phyloP scores from a whole-genome alignment of 2,113 vertebrate species.

The Periophthalmus modestus region DNA sequence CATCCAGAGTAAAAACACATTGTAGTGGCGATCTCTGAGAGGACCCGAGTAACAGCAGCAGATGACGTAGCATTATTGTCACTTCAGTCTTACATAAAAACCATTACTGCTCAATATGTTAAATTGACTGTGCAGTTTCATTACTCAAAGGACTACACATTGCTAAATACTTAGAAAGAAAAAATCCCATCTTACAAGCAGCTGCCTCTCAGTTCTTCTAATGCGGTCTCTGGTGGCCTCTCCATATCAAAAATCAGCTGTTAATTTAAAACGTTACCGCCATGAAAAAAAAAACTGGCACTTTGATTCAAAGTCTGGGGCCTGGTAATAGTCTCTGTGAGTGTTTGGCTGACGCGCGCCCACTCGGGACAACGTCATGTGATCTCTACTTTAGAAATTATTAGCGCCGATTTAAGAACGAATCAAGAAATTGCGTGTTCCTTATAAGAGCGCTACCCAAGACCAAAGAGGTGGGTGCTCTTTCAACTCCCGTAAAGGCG shows the following conservation, averaged over 20 bases:
- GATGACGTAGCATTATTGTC: neutral
- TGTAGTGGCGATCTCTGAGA: no score
- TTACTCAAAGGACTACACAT: slow-evolving; percentile 14
- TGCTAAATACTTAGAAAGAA: neutral
- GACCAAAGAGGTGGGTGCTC: slow-evolving; percentile 69
- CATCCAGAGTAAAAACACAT: neutral
- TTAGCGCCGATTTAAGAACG: slow-evolving; percentile 62
- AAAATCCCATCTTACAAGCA: neutral
- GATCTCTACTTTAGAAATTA: slow-evolving; percentile 64
- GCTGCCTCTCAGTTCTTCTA: slow-evolving; percentile 10
- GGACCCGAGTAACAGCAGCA: neutral
- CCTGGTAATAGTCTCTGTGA: slow-evolving; percentile 44
- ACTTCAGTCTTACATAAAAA: neutral
- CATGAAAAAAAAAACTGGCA: slow-evolving; percentile 31
- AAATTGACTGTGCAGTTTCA: neutral
- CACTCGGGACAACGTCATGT: slow-evolving; percentile 55
- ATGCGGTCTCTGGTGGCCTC: slow-evolving; percentile 18
- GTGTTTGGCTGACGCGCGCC: slow-evolving; percentile 51
- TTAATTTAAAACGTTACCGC: slow-evolving; percentile 43
- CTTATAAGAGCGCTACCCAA: slow-evolving; percentile 61
- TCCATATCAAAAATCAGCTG: slow-evolving; percentile 37
- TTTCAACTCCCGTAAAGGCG: slow-evolving; percentile 49
- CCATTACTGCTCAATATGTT: neutral
- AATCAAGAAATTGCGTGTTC: slow-evolving; percentile 67
- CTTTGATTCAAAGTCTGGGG: slow-evolving; percentile 55